These are phyloP conservation scores for Drosophila melanica DNA, from an alignment of 1,140 invertebrate genomes.

Conservation along the genomic window DNA sequence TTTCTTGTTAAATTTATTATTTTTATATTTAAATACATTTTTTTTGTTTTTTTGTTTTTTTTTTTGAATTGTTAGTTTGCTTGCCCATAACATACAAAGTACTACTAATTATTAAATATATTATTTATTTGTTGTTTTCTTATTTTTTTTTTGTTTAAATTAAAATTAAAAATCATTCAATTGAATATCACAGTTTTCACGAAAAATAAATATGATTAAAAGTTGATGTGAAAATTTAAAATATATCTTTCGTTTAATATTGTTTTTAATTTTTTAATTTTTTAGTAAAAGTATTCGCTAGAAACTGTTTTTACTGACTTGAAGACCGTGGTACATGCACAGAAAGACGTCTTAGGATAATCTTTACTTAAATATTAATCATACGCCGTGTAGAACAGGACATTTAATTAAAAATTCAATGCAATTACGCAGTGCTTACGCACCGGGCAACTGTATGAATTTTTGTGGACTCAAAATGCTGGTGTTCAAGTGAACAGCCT, in stretches of 20 bases:
- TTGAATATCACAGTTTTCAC: constrained; percentile 83
- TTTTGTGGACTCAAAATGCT: constrained; percentile 44
- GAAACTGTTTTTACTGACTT: constrained; percentile 62
- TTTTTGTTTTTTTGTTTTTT: constrained; percentile 24
- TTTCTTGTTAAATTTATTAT: constrained; percentile 14
- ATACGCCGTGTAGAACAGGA: constrained; percentile 40
- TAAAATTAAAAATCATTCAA: constrained; percentile 81
- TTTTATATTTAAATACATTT: constrained; percentile 39
- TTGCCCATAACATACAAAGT: constrained; percentile 67
- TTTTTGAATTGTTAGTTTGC: constrained; percentile 56
- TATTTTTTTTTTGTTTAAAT: constrained; percentile 41
- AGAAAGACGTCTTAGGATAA: constrained; percentile 19
- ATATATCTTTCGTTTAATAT: constrained; percentile 5
- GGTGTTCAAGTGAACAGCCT: constrained; percentile 52
- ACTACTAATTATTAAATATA: constrained; percentile 38
- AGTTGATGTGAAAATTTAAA: constrained; percentile 17
- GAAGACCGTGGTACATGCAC: constrained; percentile 35
- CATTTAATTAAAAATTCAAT: constrained; percentile 31
- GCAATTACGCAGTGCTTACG: not conserved
- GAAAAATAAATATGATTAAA: constrained; percentile 77
- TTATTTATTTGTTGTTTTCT: constrained; percentile 36
- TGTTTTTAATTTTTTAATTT: constrained; percentile 14
- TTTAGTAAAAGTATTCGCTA: constrained; percentile 64
- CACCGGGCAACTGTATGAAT: constrained; percentile 16
- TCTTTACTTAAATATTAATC: constrained; percentile 64